Base-by-base conservation (phyloP, 2,888 invertebrate genomes). In the Phania funesta region DNA sequence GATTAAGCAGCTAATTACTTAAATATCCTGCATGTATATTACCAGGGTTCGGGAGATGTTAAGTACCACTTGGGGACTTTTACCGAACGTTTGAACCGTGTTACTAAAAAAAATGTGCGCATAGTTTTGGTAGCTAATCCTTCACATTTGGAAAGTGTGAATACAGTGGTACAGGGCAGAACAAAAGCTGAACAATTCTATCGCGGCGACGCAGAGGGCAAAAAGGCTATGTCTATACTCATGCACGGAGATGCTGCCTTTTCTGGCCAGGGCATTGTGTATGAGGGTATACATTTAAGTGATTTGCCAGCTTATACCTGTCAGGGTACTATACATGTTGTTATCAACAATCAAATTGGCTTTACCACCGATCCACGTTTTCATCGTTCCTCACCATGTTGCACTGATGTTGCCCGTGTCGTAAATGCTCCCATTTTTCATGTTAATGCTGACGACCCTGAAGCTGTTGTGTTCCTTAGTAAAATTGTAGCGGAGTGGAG, bases 371-470 rank as follows among this genome's bases (percentile, higher is more conserved):
- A 98, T 91, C 97, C 97, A 2, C 93, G 96, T 84, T 94, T 94
- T 89, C 94, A 96, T 0, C 93, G 97, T 80, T 97, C 97, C 35
- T 95, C 97, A 0, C 96, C 96, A 0, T 97, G 98, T 88, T 98
- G 97, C 89, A 96, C 97, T 68, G 93, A 98, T 90, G 95, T 98
- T 65, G 98, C 97, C 0, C 94, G 97, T 85, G 96, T 96, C 56
- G 96, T 97, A 9, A 96, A 97, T 87, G 97, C 97, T 11, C 98
- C 98, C 0, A 96, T 99, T 82, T 95, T 98, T 91, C 98, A 98
- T 91, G 98, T 98, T 24, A 98, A 98, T 89, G 96, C 94, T 11
- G 98, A 98, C 89, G 97, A 98, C 90, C 96, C 97, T 0, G 98
- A 98, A 88, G 97, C 97, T 9, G 97, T 97, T 38, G 94, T 96